Evolutionary conservation across 1,140 invertebrate species (phyloP).

Genomic region (Melanaphis sacchari): DNA sequence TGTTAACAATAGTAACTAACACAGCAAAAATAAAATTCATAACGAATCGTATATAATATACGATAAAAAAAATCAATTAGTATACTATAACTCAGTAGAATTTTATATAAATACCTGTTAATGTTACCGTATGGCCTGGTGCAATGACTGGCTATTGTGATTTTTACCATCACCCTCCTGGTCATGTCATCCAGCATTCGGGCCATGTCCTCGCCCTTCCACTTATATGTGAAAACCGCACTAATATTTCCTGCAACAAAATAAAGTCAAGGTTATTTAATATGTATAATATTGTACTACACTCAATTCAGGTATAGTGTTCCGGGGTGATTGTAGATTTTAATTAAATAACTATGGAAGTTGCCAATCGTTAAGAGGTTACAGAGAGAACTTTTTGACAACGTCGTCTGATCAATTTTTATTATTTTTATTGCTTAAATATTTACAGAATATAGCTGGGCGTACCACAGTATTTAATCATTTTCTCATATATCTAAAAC

Average conservation of each 20-base stretch:
- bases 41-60: background rate
- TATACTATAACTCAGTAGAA: background rate
- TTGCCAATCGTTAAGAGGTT: background rate
- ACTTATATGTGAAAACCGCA: constrained; percentile 78
- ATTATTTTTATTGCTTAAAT: background rate
- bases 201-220: constrained; percentile 76
- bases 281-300: background rate
- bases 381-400: background rate
- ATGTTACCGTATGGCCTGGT: constrained; percentile 69
- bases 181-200: constrained; percentile 73
- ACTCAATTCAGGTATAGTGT: background rate
- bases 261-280: background rate
- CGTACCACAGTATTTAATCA: constrained; percentile 1
- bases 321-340: background rate
- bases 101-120: constrained; percentile 67
- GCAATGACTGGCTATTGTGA: constrained; percentile 71
- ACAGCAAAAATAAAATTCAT: background rate
- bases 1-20: background rate
- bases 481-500: background rate
- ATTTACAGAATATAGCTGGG: background rate
- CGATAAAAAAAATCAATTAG: background rate
- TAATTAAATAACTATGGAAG: background rate
- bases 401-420: background rate
- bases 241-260: constrained; percentile 73
- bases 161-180: constrained; percentile 72